A percentile compares a stretch with the other conserved stretches of the same genome.
Conservation (phyloP, 2,888 invertebrate species). For the Agrotis ipsilon region DNA sequence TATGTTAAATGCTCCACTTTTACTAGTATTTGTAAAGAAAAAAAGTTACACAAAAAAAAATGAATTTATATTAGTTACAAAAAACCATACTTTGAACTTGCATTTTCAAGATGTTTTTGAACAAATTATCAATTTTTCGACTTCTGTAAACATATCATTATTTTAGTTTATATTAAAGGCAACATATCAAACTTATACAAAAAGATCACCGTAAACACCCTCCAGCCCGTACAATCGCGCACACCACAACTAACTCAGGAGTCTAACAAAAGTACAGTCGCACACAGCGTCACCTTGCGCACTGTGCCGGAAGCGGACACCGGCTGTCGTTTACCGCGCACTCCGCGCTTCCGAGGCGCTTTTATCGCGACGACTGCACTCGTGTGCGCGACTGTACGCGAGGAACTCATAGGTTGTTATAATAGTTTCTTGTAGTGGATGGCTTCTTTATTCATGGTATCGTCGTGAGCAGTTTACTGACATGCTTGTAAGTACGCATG, state of each 20-base stretch:
- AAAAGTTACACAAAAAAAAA: no score
- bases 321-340: conserved; percentile 72
- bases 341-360: conserved; percentile 66
- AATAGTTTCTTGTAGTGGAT: conserved; percentile 57
- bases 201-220: conserved; percentile 41
- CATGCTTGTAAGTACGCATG: not conserved
- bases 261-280: conserved; percentile 63
- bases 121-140: not conserved
- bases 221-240: conserved; percentile 44
- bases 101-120: not conserved
- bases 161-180: no score
- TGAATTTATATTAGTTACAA: no score
- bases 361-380: conserved; percentile 59
- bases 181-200: conserved; percentile 14
- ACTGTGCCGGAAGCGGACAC: conserved; percentile 71
- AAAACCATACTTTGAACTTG: not conserved
- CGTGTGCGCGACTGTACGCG: conserved; percentile 56
- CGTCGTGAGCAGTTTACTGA: not conserved
- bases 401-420: conserved; percentile 50
- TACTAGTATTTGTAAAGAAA: no score
- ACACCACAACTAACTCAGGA: conserved; percentile 48
- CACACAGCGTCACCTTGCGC: conserved; percentile 64
- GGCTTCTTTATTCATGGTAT: conserved; percentile 44
- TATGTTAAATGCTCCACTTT: no score
- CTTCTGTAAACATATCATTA: not conserved